phyloP scores from a whole-genome alignment of 2,113 vertebrate species.

The Pardalotus punctatus region DNA sequence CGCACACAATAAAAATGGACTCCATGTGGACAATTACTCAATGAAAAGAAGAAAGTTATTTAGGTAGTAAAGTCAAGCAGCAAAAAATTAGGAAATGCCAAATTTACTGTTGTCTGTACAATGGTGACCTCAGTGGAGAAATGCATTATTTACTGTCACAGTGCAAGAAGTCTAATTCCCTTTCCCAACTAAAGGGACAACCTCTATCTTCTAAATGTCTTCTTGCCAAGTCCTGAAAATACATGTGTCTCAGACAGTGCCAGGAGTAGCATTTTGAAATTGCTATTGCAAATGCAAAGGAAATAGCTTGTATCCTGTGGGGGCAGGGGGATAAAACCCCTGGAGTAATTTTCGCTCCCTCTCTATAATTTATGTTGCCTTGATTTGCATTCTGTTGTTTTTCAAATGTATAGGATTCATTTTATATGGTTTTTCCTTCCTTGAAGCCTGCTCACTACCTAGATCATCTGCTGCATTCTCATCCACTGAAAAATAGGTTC shows the following conservation, averaged over 20 bases:
- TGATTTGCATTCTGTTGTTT: conserved; percentile 44
- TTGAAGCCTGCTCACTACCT: not conserved
- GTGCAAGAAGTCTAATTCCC: not conserved
- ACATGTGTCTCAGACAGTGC: conserved; percentile 8
- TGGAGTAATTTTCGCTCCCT: conserved; percentile 9
- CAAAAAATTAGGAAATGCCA: not conserved
- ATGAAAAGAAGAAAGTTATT: conserved; percentile 17
- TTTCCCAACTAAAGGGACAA: not conserved
- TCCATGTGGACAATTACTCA: conserved; percentile 34
- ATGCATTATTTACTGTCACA: not conserved
- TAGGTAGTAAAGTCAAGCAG: not conserved
- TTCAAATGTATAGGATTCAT: not conserved
- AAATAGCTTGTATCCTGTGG: conserved; percentile 52
- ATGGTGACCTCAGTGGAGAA: not conserved
- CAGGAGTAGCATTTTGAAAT: conserved; percentile 53
- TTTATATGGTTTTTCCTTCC: not conserved
- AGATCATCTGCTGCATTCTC: not conserved
- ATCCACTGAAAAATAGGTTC: not conserved
- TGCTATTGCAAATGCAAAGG: conserved; percentile 44
- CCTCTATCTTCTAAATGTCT: conserved; percentile 1
- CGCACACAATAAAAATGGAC: not conserved
- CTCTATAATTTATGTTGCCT: conserved; percentile 19
- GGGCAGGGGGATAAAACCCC: not conserved
- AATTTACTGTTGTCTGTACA: not conserved
- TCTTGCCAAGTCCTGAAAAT: conserved; percentile 49